Conservation (phyloP, 2,888 invertebrate species). For the Drosophila putrida region DNA sequence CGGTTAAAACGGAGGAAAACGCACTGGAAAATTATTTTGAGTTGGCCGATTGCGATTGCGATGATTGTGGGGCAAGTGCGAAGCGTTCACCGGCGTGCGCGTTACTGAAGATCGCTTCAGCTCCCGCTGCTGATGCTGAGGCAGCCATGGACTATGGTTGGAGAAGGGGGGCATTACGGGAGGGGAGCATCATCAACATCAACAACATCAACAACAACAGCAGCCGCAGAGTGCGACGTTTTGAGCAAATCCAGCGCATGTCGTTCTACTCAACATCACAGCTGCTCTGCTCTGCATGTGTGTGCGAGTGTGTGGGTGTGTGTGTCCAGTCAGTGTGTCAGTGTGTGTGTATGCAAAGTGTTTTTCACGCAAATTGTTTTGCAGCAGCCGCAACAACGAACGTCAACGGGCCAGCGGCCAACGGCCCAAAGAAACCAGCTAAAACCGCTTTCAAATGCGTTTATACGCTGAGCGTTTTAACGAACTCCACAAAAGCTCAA, state of each 20-base stretch:
- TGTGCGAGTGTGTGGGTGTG: slow-evolving; percentile 13
- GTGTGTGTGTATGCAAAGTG: slow-evolving; percentile 48
- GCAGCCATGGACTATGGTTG: neutral
- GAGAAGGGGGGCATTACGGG: neutral
- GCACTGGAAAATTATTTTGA: slow-evolving; percentile 41
- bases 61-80: slow-evolving; percentile 68
- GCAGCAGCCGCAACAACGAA: slow-evolving; percentile 46
- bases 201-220: neutral
- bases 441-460: slow-evolving; percentile 36
- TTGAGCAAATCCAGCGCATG: slow-evolving; percentile 54
- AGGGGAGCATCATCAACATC: neutral
- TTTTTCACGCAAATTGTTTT: slow-evolving; percentile 66
- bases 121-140: slow-evolving; percentile 16
- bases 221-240: slow-evolving; percentile 19
- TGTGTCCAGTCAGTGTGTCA: too few relatives aligned
- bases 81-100: slow-evolving; percentile 77
- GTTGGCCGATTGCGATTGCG: slow-evolving; percentile 49
- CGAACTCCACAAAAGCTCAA: neutral
- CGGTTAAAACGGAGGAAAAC: slow-evolving; percentile 8
- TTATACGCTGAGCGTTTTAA: slow-evolving; percentile 21
- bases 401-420: slow-evolving; percentile 38
- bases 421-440: slow-evolving; percentile 43
- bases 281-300: slow-evolving; percentile 12
- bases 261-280: slow-evolving; percentile 28
- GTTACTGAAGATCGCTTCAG: slow-evolving; percentile 71